These are phyloP conservation scores for Quiscalus mexicanus DNA, from an alignment of 2,113 vertebrate species.

Conservation along the genomic window DNA sequence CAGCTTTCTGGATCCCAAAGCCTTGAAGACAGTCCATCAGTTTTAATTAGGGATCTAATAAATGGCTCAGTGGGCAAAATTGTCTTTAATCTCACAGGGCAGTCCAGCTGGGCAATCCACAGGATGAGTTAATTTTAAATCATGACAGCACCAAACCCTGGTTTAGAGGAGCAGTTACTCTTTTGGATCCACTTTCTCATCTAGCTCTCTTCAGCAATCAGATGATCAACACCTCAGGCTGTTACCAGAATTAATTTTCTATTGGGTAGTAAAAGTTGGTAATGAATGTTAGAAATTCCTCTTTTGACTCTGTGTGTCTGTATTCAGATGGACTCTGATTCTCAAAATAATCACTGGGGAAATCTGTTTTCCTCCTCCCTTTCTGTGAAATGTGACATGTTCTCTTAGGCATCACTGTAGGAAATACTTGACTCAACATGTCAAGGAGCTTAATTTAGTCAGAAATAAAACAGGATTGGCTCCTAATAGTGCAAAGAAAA, in stretches of 20 bases:
- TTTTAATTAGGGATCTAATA: neutral
- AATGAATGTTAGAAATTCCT: neutral
- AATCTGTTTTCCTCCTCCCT: neutral
- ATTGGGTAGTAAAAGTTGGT: neutral
- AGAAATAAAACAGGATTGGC: neutral
- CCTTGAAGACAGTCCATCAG: neutral
- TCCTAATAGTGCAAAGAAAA: neutral
- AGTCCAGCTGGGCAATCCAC: neutral
- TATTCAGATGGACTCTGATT: neutral
- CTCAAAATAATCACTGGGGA: neutral
- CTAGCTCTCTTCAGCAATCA: neutral
- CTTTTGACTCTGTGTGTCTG: neutral
- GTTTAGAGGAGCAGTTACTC: neutral
- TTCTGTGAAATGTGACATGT: neutral
- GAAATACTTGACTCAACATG: neutral
- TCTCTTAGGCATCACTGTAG: neutral
- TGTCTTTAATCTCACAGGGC: neutral
- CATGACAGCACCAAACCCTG: neutral
- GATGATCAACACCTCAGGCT: neutral
- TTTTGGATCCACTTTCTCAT: neutral
- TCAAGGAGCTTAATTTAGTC: neutral
- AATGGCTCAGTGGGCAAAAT: neutral
- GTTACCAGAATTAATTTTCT: neutral
- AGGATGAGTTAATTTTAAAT: neutral
- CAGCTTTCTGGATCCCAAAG: neutral